Base-by-base conservation (phyloP, 2,888 invertebrate species). In the Drosophila helvetica region DNA sequence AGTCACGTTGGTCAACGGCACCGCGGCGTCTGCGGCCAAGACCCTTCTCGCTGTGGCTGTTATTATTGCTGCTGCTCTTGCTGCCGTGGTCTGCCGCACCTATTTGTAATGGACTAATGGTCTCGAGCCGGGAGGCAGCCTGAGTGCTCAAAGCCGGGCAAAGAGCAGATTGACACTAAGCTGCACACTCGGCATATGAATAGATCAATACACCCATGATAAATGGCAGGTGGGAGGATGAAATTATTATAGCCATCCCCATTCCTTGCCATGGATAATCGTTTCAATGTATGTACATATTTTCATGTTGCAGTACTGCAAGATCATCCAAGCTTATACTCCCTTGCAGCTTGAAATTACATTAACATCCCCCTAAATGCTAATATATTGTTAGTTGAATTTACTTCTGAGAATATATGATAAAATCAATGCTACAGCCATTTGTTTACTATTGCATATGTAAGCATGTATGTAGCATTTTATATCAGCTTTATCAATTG, bases 91-190 rank as follows among this genome's bases (percentile, higher is more conserved):
- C 75, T 82, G 87, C 82, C 87, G 77, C 82, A 87, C 85, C 83
- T 87, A 83, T 87, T 83, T 83, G 87, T 83, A 87, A 85, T 77
- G 86, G 80, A 86, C 83, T 88, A 88, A 85, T 82, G 83, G 78
- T 74, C 61, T 8, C 54, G 53, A 77, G 69, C 59, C 58, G 67
- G 71, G 65, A 69, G 65, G 15, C 51, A 50, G 56, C 66, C 18
- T n/a, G 27, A 27, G 46, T 30, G 15, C 48, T 48, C n/a, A 55
- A 54, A 42, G 38, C 45, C 42, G 30, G 60, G 30, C 61, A 51
- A 66, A 53, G 77, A 74, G 61, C 66, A 76, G 85, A 84, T 83
- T 83, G 82, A 83, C 87, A 84, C 84, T 83, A 84, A 82, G 86
- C 86, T 71, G 82, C 68, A 68, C 68, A 71, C 54, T 58, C 66